Evolutionary conservation across 2,797 vertebrate genomes (phyloP), one percentile per base, ranked within the genome.

Genomic region (Carapus acus): DNA sequence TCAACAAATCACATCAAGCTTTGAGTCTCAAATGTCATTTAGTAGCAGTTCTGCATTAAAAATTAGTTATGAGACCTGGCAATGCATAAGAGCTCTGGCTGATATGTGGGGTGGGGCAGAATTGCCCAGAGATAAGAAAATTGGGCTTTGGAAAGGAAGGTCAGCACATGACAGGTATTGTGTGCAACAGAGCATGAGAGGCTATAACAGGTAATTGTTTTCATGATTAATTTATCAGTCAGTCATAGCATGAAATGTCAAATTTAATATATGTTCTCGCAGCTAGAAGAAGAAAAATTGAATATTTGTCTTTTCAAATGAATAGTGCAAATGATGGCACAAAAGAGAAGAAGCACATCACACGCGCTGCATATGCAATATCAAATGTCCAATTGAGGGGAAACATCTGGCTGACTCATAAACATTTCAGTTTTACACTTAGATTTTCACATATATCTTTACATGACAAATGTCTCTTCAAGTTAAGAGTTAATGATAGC

Each of bases 1-100:
- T 40, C 54, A 38, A 42, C 37, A 23, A 56, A 54, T 21, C 49
- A 37, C 59, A 67, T 67, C 57, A 62, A 34, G 53, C 64, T 51
- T 62, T 49, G 58, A 16, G 43, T 69, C 53, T 57, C 62, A 55
- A 78, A 69, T 73, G 48, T 73, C 60, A 76, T 73, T 70, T 49
- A 27, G 44, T 56, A 0, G 27, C 43, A 60, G 46, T 62, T 46
- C 43, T 14, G 33, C 49, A 36, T 65, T 36, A 65, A 62, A 58
- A 37, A 68, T 78, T 15, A 1, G 24, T 68, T 70, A 62, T 56
- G 66, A 46, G 68, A 57, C n/a, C 48, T 9, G 59, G 58, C 51
- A 38, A 42, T 17, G 46, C 20, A 38, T 58, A 33, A 13, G n/a
- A 43, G 54, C 49, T 64, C 49, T 27, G 43, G 55, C 33, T 63